These are phyloP conservation scores for Rhamnusium bicolor DNA, from an alignment of 2,888 invertebrate species.

Conservation along the genomic window DNA sequence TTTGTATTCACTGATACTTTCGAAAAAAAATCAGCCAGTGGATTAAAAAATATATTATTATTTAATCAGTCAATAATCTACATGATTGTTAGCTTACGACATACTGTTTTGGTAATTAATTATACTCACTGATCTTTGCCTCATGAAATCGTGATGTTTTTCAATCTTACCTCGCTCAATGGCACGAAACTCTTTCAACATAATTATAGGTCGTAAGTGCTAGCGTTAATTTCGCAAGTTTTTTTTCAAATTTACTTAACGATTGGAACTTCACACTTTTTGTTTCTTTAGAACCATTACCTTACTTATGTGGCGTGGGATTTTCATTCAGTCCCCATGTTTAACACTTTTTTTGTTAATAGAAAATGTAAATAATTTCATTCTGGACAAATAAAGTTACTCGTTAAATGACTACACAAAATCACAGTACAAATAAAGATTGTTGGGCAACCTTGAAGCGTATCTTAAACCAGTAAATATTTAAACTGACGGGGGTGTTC, in stretches of 20 bases:
- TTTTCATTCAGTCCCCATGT: neutral
- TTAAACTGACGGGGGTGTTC: too few relatives aligned
- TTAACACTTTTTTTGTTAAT: conserved; percentile 2
- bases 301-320: conserved; percentile 13
- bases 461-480: too few relatives aligned
- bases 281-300: conserved; percentile 19
- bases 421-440: neutral
- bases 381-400: neutral
- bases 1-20: neutral
- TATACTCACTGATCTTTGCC: neutral
- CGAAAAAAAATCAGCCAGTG: neutral
- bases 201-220: neutral
- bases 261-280: conserved; percentile 7
- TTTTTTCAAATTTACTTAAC: neutral
- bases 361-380: neutral
- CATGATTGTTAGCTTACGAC: conserved; percentile 8
- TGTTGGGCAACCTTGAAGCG: neutral
- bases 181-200: neutral
- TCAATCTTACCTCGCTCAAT: too few relatives aligned
- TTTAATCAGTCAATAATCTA: conserved; percentile 1
- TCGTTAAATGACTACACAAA: neutral
- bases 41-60: neutral
- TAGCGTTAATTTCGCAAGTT: neutral
- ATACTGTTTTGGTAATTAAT: conserved; percentile 5
- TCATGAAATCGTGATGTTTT: conserved; percentile 6